A percentile compares a stretch with the other conserved stretches of the same genome.
Conservation (phyloP, 2,888 invertebrate species). For the Maniola hyperantus region DNA sequence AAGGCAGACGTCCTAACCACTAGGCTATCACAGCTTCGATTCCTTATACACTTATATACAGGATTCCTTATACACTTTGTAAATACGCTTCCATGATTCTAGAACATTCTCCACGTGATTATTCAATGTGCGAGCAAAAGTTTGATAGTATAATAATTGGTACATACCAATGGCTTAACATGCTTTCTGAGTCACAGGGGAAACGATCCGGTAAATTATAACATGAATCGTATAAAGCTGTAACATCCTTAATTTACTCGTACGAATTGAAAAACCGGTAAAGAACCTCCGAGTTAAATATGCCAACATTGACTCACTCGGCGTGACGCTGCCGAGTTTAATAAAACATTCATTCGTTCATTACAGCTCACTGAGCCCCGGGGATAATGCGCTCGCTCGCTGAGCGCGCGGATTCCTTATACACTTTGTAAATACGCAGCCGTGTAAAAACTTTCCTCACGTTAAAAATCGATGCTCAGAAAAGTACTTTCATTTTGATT, state of each 20-base stretch:
- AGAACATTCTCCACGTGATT: neutral
- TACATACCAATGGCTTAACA: too few species aligned
- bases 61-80: constrained; percentile 17
- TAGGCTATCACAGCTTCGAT: too few species aligned
- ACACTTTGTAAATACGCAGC: constrained; percentile 11
- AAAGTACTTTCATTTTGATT: neutral
- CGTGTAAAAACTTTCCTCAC: neutral
- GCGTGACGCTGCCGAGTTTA: constrained; percentile 35
- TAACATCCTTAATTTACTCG: neutral
- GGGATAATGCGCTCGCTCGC: constrained; percentile 46
- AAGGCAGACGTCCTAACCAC: too few species aligned
- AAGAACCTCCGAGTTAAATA: constrained; percentile 19
- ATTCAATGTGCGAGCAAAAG: too few species aligned
- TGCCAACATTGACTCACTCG: constrained; percentile 38
- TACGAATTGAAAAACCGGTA: neutral
- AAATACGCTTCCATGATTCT: constrained; percentile 6
- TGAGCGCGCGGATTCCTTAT: constrained; percentile 30
- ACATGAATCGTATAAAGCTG: neutral
- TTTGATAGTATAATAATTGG: too few species aligned
- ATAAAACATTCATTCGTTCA: constrained; percentile 58
- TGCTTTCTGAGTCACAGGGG: too few species aligned
- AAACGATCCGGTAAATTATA: neutral
- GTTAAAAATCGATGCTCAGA: neutral
- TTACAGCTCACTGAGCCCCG: constrained; percentile 46
- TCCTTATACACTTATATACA: too few species aligned